These are phyloP conservation scores for Berghia stephanieae DNA, from an alignment of 1,140 invertebrate genomes.

Conservation along the genomic window DNA sequence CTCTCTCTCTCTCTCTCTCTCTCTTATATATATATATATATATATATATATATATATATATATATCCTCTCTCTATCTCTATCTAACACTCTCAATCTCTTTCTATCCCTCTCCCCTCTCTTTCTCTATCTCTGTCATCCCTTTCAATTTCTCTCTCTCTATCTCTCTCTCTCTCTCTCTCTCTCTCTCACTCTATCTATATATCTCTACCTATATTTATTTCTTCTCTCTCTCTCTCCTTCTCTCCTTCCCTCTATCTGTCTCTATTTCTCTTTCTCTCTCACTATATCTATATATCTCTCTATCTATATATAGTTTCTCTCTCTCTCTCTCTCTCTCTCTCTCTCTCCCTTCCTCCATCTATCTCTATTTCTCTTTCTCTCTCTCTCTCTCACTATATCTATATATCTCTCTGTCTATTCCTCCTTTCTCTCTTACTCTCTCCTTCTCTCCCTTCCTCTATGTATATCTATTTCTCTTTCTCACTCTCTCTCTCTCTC, in stretches of 20 bases:
- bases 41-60: not conserved
- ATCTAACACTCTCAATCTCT: not conserved
- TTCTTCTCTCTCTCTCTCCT: not conserved
- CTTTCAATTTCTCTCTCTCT: not conserved
- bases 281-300: no score
- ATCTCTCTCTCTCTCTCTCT: not conserved
- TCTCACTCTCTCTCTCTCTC: conserved; percentile 3
- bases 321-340: not conserved
- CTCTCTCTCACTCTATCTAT: not conserved
- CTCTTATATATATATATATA: not conserved
- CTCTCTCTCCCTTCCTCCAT: no score
- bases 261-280: not conserved
- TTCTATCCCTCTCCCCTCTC: not conserved
- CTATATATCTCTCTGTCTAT: no score
- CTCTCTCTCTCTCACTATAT: no score
- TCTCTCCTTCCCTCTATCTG: not conserved
- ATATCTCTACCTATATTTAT: not conserved
- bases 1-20: not conserved
- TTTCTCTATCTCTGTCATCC: not conserved
- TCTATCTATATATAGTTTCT: not conserved
- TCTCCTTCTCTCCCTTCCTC: not conserved
- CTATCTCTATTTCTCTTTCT: no score
- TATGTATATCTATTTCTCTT: not conserved
- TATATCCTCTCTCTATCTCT: not conserved
- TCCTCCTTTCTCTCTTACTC: no score